Base-by-base conservation (phyloP, 1,140 invertebrate genomes). In the Psilanteris sp. region DNA sequence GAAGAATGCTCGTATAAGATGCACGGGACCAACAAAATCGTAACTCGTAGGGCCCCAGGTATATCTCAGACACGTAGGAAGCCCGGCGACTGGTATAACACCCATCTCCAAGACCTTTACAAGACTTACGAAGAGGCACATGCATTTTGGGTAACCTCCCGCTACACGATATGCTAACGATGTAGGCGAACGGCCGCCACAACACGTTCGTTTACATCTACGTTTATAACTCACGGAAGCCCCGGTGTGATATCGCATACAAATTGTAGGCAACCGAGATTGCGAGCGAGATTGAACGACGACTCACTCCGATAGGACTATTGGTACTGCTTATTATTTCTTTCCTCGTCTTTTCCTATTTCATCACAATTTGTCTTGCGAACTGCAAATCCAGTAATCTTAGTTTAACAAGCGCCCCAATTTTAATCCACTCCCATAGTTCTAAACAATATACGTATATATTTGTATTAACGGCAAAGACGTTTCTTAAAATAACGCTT, bases 211-310 rank as follows among this genome's bases (percentile, higher is more conserved):
- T 82, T 83, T 85, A 83, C 81, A 82, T 75, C 79, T 71, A 52
- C 64, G 75, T 83, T 83, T 85, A 83, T 85, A 85, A 85, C 79
- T 85, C 83, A 84, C 77, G 77, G 82, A 84, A 86, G 83, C 81
- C 76, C 64, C 55, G 55, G 66, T 77, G 77, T 62, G 55, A 59
- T 78, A 70, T 74, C 59, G 55, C 76, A 67, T 80, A 85, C 82
- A 85, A 85, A 83, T 83, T 83, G 82, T 83, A 74, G 59, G 59
- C 76, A 64, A 44, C 50, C 57, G 48, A 55, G 74, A 77, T 72
- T 66, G 32, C 52, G 67, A 41, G 39, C 54, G 13, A 43, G 41
- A 52, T 64, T 39, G 7, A 61, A 18, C 54, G 55, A 74, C 46
- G 48, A 50, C 57, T 72, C 20, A 61, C 54, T 71, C 8, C 20